A percentile compares a stretch with the other conserved stretches of the same genome.
phyloP scores from a whole-genome alignment of 1,140 invertebrate genomes.

The Drosophila novamexicana region DNA sequence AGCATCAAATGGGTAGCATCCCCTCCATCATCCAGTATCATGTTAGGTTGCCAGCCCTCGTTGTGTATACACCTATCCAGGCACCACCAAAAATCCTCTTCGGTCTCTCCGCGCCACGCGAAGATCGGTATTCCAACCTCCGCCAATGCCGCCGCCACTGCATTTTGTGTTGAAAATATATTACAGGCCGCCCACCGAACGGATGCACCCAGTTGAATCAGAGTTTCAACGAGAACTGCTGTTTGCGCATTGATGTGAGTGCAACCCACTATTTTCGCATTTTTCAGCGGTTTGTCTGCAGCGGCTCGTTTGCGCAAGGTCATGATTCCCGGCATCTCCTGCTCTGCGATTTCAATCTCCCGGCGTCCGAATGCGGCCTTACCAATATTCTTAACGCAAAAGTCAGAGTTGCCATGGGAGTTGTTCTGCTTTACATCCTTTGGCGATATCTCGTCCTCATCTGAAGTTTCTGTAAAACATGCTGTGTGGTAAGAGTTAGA shows the following conservation, averaged over 20 bases:
- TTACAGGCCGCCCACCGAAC: conserved; percentile 98
- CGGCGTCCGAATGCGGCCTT: conserved; percentile 91
- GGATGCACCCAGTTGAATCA: conserved; percentile 94
- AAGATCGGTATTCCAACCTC: conserved; percentile 95
- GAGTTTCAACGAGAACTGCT: conserved; percentile 96
- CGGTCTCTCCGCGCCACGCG: conserved; percentile 97
- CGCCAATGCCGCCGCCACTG: conserved; percentile 97
- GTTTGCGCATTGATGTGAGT: conserved; percentile 99
- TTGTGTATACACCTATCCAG: conserved; percentile 96
- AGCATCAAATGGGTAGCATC: conserved; percentile 98
- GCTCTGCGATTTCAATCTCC: conserved; percentile 99
- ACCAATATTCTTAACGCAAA: conserved; percentile 95
- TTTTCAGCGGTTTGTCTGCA: conserved; percentile 96
- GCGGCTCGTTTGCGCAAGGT: conserved; percentile 94
- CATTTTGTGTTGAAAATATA: conserved; percentile 98
- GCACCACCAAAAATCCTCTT: conserved; percentile 99
- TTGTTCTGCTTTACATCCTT: conserved; percentile 93
- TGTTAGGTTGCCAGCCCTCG: conserved; percentile 95
- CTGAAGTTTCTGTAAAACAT: conserved; percentile 94
- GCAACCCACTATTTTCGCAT: conserved; percentile 97
- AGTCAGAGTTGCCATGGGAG: conserved; percentile 91
- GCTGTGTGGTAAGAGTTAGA: conserved; percentile 85
- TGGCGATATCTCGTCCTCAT: conserved; percentile 88
- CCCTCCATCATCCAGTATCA: conserved; percentile 99
- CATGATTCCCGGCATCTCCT: conserved; percentile 99